Evolutionary conservation across 2,888 invertebrate species (phyloP).

Genomic region (Caenorhabditis japonica): DNA sequence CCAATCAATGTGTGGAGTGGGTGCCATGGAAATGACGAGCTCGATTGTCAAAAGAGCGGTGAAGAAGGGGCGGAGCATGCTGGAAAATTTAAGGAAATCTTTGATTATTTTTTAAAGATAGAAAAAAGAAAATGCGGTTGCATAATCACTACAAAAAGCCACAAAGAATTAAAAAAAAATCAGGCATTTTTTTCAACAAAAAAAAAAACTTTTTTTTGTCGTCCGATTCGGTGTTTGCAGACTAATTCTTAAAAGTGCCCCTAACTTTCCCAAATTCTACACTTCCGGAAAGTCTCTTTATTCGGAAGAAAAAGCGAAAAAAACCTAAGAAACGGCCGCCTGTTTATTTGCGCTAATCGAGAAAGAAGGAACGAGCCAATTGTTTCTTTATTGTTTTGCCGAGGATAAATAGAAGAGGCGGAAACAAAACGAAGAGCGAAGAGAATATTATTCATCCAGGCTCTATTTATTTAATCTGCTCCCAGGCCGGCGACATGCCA

Average conservation of each 20-base stretch:
- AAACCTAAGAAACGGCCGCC: neutral
- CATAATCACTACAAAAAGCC: too few species aligned
- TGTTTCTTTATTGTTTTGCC: conserved; percentile 28
- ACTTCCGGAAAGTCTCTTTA: too few species aligned
- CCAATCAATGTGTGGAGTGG: conserved; percentile 54
- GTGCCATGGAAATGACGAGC: conserved; percentile 10
- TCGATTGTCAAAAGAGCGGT: conserved; percentile 9
- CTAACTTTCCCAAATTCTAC: too few species aligned
- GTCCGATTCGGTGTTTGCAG: too few species aligned
- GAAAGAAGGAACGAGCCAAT: conserved; percentile 19
- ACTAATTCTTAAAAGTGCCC: too few species aligned
- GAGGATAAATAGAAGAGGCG: conserved; percentile 4
- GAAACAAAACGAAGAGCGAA: neutral
- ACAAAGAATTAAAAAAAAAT: too few species aligned
- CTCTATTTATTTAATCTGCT: too few species aligned
- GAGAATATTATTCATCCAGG: neutral
- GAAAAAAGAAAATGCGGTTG: too few species aligned
- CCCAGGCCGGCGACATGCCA: too few species aligned
- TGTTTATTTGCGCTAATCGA: conserved; percentile 45
- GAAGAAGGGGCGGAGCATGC: conserved; percentile 12
- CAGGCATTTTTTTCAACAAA: too few species aligned
- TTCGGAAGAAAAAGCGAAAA: neutral
- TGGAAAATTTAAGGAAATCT: neutral
- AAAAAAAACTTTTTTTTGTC: too few species aligned
- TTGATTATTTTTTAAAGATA: too few species aligned